Percentiles rank a stretch among this genome's conserved stretches.
phyloP scores from a whole-genome alignment of 2,888 invertebrate species.

The Melanostoma mellinum region DNA sequence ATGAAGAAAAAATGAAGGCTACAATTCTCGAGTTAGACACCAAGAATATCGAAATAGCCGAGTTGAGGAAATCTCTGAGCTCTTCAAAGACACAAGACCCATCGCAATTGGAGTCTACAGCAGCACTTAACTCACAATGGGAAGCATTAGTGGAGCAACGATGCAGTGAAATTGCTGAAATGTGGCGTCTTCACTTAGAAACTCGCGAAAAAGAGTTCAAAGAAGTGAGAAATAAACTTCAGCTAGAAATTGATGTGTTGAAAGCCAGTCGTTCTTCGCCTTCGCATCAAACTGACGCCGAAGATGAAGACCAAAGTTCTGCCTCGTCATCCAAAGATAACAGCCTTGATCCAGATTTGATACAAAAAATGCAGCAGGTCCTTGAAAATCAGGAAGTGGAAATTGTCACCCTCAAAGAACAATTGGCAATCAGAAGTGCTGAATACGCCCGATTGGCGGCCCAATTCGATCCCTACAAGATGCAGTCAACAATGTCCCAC shows the following conservation, averaged over 20 bases:
- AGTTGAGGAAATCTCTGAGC: constrained; percentile 78
- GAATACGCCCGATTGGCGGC: constrained; percentile 84
- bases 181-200: constrained; percentile 88
- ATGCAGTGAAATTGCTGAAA: constrained; percentile 87
- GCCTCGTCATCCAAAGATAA: constrained; percentile 73
- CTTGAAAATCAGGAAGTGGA: constrained; percentile 88
- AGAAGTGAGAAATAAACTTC: constrained; percentile 83
- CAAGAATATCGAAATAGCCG: constrained; percentile 80
- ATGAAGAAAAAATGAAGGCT: constrained; percentile 80
- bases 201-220: constrained; percentile 86
- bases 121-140: constrained; percentile 80
- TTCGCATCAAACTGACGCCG: constrained; percentile 33
- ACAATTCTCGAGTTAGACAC: constrained; percentile 79
- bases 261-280: constrained; percentile 77
- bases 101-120: constrained; percentile 44
- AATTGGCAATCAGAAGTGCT: constrained; percentile 85
- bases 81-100: constrained; percentile 68
- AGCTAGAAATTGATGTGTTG: constrained; percentile 82
- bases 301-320: constrained; percentile 48
- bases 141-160: constrained; percentile 85
- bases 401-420: constrained; percentile 88
- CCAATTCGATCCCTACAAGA: constrained; percentile 81
- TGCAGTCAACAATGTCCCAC: constrained; percentile 77
- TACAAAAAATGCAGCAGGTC: constrained; percentile 82
- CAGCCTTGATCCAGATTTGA: constrained; percentile 75